Percentiles rank a stretch among this genome's conserved stretches.
Evolutionary conservation across 2,113 vertebrate species (phyloP).

Genomic region (Chaetodon auriga): DNA sequence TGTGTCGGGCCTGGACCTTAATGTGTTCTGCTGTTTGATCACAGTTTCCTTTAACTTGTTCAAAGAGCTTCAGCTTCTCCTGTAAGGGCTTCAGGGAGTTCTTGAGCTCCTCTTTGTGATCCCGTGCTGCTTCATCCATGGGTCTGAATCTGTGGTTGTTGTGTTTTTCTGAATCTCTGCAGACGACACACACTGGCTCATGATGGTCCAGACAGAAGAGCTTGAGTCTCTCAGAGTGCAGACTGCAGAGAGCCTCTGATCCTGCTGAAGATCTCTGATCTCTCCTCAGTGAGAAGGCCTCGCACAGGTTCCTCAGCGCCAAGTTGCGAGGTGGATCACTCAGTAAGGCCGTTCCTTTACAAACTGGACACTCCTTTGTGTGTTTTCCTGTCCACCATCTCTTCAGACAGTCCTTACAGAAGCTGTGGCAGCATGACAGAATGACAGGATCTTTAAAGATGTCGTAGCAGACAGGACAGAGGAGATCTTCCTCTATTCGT

Average conservation of each 20-base stretch:
- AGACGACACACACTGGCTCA: not conserved
- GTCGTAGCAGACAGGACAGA: no score
- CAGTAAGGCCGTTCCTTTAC: not conserved
- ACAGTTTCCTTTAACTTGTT: not conserved
- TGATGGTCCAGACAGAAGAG: slow-evolving; percentile 21
- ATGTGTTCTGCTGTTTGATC: slow-evolving; percentile 7
- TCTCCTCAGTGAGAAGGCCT: no score
- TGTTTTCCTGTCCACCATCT: no score
- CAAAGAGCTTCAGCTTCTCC: not conserved
- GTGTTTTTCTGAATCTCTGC: not conserved
- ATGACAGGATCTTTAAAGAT: not conserved
- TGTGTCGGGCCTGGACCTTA: not conserved
- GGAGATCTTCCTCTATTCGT: not conserved
- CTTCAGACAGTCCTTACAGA: no score
- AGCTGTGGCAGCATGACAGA: not conserved
- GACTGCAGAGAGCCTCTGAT: slow-evolving; percentile 7
- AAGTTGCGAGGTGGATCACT: no score
- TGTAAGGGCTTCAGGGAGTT: not conserved
- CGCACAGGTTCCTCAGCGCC: no score
- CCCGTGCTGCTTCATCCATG: not conserved
- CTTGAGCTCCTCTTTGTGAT: not conserved
- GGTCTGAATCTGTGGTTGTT: not conserved
- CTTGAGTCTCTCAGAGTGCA: slow-evolving; percentile 21
- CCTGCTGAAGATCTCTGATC: not conserved
- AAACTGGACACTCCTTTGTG: not conserved